Base-by-base conservation (phyloP, 1,140 invertebrate species). In the Zaprionus ornatus region DNA sequence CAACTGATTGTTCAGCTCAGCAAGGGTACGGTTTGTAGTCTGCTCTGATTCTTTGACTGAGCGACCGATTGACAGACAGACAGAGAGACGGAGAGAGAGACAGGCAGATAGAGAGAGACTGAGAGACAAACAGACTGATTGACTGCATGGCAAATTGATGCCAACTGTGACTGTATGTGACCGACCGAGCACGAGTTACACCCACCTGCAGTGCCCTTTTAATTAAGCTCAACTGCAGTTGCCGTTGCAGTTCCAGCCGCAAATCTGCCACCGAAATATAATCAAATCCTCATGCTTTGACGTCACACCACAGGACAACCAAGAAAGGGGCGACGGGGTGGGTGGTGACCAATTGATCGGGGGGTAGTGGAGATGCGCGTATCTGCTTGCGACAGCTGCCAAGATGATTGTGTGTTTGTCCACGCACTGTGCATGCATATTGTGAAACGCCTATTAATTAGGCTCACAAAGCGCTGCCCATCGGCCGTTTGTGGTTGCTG, bases 141-240 rank as follows among this genome's bases (percentile, higher is more conserved):
- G 68, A 70, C 68, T 70, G 68, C 68, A 29, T 62, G 68, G 40
- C 67, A 60, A 70, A 70, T 60, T 70, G 60, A 63, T 60, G 52
- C 32, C 55, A 48, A 70, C 50, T 40, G 27, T 21, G 45, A 63
- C 19, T 59, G 59, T 48, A 2, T 40, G 37, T n/a, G n/a, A n/a
- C n/a, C n/a, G n/a, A n/a, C 37, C 37, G 13, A 57, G 50, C 32
- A 40, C 12, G 12, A 37, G 52, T 37, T 37, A 57, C 37, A 17
- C 25, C 54, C 61, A 63, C 42, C 59, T 37, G 60, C 68, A 45
- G 60, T 29, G 59, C 35, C 50, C 60, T 55, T 71, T 71, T 71
- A 71, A 71, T 71, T 71, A 71, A 71, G 61, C 29, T 50, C 29
- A 40, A 40, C 32, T 52, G 57, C 25, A 21, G 57, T 21, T 35